Base-by-base conservation (phyloP, 2,888 invertebrate genomes). In the Selenia dentaria region DNA sequence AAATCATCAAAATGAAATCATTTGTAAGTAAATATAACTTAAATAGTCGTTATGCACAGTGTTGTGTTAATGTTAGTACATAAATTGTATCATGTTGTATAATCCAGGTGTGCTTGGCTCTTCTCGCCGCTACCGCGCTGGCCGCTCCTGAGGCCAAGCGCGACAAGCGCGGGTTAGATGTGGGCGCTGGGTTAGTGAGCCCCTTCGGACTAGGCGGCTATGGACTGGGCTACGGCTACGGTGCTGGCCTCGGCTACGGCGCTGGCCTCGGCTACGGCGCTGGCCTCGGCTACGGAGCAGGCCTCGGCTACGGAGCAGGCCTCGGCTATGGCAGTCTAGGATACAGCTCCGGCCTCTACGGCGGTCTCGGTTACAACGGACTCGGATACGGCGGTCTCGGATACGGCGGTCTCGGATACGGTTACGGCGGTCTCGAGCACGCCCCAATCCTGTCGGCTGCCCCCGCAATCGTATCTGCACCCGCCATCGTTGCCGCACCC, bases 131-230 rank as follows among this genome's bases (percentile, higher is more conserved):
- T 2, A 59, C 62, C 10, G 68, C 67, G 4, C 42, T 68, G 40
- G 75, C 62, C 3, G 61, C 61, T 1, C 64, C 70, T 12, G 48
- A 42, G 9, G 57, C 50, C 32, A 64, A 64, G 56, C 74, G 77
- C 6, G 74, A 67, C 50, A 77, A 74, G 59, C 76, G 77, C 24
- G 66, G 70, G 26, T 47, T 9, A 40, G 22, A 39, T n/a, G 37
- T 26, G 14, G 25, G 14, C 16, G 25, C 26, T 24, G 24, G 24
- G 24, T 6, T 27, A 20, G 54, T 63, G 6, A 42, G 50, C 45
- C 38, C 47, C 37, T 44, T 37, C 14, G 36, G 35, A 4, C 35
- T 35, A 2, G 16, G 26, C 10, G 27, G 18, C 26, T 36, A 36
- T 14, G 36, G 36, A 6, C 36, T 58, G 11, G 62, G 59, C 11